A percentile compares a stretch with the other conserved stretches of the same genome.
Evolutionary conservation across 2,797 vertebrate genomes (phyloP).

Genomic region (Bucorvus abyssinicus): DNA sequence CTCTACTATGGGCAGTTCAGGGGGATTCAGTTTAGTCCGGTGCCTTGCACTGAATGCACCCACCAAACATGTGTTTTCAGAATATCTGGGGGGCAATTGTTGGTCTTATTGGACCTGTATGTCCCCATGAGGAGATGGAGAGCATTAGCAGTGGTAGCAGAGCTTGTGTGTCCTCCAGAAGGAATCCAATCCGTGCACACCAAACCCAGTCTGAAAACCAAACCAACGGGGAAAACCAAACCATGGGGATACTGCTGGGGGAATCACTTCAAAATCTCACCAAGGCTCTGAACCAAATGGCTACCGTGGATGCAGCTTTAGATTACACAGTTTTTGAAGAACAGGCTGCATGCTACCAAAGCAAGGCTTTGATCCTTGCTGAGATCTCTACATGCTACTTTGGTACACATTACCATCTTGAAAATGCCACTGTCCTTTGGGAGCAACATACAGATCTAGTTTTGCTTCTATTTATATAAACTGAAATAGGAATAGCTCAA

Average conservation of each 20-base stretch:
- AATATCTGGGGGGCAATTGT: not conserved
- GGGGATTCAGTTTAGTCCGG: not conserved
- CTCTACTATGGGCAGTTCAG: not conserved
- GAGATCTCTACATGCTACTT: not conserved
- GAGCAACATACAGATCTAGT: not conserved
- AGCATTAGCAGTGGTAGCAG: not conserved
- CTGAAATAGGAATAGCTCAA: not conserved
- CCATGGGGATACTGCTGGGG: not conserved
- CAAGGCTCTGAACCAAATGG: not conserved
- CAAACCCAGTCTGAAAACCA: not conserved
- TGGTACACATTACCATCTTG: not conserved
- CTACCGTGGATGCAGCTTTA: not conserved
- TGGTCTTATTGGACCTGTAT: rapidly evolving
- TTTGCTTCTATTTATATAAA: not conserved
- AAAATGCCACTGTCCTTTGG: not conserved
- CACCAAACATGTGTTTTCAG: not conserved
- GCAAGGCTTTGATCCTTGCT: not conserved
- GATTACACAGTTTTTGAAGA: not conserved
- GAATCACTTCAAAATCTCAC: not conserved
- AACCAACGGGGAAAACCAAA: not conserved
- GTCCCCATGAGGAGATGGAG: not conserved
- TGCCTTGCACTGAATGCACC: not conserved
- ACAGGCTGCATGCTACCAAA: not conserved
- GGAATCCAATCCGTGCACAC: not conserved
- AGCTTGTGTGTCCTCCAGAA: not conserved